Conservation (phyloP, 2,797 vertebrate genomes). For the Periparus ater region DNA sequence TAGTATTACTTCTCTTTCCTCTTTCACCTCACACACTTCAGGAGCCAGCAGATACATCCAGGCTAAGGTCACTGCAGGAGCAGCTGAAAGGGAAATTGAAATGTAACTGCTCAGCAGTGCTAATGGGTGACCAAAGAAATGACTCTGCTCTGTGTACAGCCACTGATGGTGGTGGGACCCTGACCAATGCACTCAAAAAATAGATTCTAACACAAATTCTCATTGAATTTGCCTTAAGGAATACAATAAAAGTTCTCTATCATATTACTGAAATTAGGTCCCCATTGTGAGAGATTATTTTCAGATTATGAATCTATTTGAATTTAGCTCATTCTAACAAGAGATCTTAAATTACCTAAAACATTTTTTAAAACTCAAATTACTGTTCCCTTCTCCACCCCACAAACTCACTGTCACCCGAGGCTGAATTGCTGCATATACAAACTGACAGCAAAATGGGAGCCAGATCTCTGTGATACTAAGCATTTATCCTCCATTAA, state of each 20-base stretch:
- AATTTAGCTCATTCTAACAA: background rate
- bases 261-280: background rate
- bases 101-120: background rate
- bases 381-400: background rate
- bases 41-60: background rate
- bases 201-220: background rate
- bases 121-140: background rate
- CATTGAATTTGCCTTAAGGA: background rate
- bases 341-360: background rate
- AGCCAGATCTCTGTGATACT: background rate
- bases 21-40: background rate
- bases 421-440: background rate
- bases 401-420: background rate
- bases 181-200: background rate
- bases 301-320: background rate
- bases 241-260: background rate
- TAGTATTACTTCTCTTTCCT: background rate
- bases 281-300: background rate
- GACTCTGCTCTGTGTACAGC: background rate
- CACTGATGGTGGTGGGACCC: background rate
- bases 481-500: background rate
- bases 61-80: background rate
- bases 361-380: background rate
- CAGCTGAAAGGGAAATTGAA: background rate
- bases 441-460: background rate